Base-by-base conservation (phyloP, 2,113 vertebrate species). In the Alexandromys fortis region DNA sequence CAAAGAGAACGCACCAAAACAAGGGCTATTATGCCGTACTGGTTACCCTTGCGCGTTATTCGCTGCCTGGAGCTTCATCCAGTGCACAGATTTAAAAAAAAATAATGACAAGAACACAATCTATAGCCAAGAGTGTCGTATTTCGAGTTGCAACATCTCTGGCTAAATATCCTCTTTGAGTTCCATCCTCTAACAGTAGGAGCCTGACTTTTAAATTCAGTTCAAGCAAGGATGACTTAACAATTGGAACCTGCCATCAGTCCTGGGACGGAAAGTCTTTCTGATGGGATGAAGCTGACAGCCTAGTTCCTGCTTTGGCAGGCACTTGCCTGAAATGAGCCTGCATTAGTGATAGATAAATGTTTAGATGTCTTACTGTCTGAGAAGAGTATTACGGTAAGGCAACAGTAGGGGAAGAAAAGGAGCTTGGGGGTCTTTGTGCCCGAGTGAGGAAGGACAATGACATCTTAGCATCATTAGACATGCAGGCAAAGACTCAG, bases 161-260 rank as follows among this genome's bases (percentile, higher is more conserved):
- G 96, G 95, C 90, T 96, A 96, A 98, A 95, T 78, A 58, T 73
- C 94, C 96, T 98, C 97, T 98, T 98, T 96, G 98, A 98, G 98
- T 92, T 97, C 96, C 94, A 92, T 98, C 97, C 97, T 97, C 97
- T 97, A 98, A 95, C 94, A 96, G 90, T 97, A 97, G 98, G 94
- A 98, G 97, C 94, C 97, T 98, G 98, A 96, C 98, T 99, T 98
- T 98, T 98, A 98, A 97, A 98, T 98, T 98, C 98, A 98, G 97
- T 95, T 96, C 24, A 30, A 97, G 98, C 96, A 97, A 98, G 97
- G 98, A 98, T 97, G 98, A 98, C 98, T 98, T 97, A 98, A 98
- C 98, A 98, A 98, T 98, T 98, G 97, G 98, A 98, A 98, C 97
- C 97, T 98, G 98, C 98, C 97, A 94, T 97, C 96, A 94, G 98